Conservation (phyloP, 2,888 invertebrate species). For the Heliconius hortense region DNA sequence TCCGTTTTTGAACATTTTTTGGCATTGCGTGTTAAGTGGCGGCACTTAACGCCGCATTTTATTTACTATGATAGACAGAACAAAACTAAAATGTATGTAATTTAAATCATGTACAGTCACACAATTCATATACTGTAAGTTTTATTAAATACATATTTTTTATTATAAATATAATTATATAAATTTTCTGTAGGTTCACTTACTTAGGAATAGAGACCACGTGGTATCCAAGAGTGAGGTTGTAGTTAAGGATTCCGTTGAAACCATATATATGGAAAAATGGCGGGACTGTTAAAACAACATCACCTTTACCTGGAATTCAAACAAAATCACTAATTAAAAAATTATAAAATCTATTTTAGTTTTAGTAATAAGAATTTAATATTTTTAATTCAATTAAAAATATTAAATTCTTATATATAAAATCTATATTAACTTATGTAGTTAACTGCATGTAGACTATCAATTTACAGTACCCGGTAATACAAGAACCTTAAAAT, state of each 20-base stretch:
- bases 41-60: neutral
- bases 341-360: no score
- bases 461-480: no score
- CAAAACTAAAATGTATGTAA: neutral
- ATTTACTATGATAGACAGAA: neutral
- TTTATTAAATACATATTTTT: neutral
- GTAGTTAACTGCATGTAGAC: no score
- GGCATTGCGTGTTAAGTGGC: neutral
- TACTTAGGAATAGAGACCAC: conserved; percentile 85
- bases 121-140: no score
- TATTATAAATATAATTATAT: neutral
- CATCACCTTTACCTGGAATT: conserved; percentile 76
- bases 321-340: neutral
- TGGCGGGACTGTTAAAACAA: conserved; percentile 85
- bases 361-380: no score
- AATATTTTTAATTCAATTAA: no score
- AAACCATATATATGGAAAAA: conserved; percentile 92
- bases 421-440: no score
- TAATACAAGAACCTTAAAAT: neutral
- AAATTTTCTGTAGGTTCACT: conserved; percentile 34
- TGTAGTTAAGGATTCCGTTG: conserved; percentile 84
- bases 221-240: conserved; percentile 83
- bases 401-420: no score
- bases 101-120: no score
- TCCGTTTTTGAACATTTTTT: neutral